phyloP scores from a whole-genome alignment of 2,888 invertebrate genomes.

The Watsonalla cultraria region DNA sequence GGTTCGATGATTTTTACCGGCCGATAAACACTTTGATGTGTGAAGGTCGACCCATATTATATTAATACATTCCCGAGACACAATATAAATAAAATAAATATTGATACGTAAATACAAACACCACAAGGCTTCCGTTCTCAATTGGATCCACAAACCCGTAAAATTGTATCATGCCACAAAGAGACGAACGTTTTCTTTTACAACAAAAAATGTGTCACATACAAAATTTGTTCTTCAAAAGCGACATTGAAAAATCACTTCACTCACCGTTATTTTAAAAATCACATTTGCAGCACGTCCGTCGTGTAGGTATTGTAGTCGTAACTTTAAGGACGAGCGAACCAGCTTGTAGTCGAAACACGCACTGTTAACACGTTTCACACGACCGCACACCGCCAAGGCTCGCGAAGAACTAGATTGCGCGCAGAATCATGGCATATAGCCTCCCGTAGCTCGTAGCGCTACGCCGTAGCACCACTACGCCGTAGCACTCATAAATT shows the following conservation, averaged over 20 bases:
- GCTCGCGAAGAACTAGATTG: constrained; percentile 50
- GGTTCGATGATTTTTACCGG: constrained; percentile 27
- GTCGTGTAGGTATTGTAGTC: constrained; percentile 14
- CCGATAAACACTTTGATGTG: constrained; percentile 13
- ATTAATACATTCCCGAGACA: not conserved
- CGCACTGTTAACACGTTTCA: constrained; percentile 34
- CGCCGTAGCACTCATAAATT: constrained; percentile 30
- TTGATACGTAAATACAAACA: not conserved
- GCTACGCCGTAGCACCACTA: constrained; percentile 33
- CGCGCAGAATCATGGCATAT: constrained; percentile 58
- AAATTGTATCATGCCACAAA: not conserved
- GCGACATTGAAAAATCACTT: constrained; percentile 25
- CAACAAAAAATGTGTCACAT: not conserved
- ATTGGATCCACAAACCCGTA: not conserved
- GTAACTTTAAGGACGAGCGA: constrained; percentile 3
- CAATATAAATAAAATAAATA: not conserved
- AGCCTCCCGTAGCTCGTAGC: constrained; percentile 21
- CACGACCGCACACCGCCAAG: constrained; percentile 17
- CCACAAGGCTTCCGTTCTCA: not conserved
- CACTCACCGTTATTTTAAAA: constrained; percentile 49
- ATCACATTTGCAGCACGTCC: constrained; percentile 47
- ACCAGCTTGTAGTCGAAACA: constrained; percentile 24
- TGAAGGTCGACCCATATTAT: not conserved
- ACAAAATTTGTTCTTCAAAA: constrained; percentile 1
- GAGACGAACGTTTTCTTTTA: not conserved